Evolutionary conservation across 2,113 vertebrate genomes (phyloP).

Genomic region (Diphyllodes magnificus): DNA sequence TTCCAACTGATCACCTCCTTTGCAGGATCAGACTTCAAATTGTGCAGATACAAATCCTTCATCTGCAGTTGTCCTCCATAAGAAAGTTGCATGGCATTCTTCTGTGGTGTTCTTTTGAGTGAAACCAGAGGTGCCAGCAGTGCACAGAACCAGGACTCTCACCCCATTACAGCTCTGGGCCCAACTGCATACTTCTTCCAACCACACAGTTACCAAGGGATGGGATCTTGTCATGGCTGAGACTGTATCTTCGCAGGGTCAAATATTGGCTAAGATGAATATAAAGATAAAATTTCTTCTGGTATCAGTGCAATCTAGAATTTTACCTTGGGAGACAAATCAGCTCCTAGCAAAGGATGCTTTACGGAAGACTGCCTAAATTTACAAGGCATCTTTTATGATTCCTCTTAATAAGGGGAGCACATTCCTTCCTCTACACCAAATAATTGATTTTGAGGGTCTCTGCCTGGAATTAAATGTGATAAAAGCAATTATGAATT

Average conservation of each 20-base stretch:
- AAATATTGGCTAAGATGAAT: neutral
- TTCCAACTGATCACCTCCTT: neutral
- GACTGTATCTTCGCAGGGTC: accelerated
- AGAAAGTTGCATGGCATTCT: neutral
- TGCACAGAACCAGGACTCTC: neutral
- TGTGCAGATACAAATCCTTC: neutral
- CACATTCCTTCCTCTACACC: neutral
- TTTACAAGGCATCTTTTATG: neutral
- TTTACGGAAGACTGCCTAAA: neutral
- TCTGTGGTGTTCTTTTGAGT: neutral
- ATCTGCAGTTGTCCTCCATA: accelerated
- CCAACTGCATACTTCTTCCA: accelerated
- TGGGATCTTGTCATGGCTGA: neutral
- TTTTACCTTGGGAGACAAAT: neutral
- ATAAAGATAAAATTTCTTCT: neutral
- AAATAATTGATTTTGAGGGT: neutral
- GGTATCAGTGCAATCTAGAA: neutral
- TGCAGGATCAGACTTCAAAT: neutral
- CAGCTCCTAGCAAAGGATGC: neutral
- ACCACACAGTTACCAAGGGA: neutral
- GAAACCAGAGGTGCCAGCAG: accelerated
- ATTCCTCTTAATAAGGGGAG: neutral
- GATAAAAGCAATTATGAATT: neutral
- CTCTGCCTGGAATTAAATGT: neutral
- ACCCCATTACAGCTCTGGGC: too few species aligned